Conservation (phyloP, 2,113 vertebrate genomes). For the sheep (Ovis aries) region DNA sequence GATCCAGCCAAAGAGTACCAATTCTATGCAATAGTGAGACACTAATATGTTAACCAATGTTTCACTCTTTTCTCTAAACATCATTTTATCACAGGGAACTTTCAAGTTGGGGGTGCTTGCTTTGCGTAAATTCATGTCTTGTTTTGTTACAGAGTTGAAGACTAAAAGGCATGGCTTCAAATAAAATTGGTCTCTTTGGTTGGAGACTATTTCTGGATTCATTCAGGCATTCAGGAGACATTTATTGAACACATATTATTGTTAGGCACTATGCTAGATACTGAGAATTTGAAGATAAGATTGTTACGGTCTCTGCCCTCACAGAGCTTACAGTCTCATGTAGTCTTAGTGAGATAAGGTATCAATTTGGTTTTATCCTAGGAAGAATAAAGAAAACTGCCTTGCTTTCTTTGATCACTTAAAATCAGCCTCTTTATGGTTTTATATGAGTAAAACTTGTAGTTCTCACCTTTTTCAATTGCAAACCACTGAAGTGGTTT, state of each 20-base stretch:
- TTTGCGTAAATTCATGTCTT: constrained; percentile 34
- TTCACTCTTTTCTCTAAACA: constrained; percentile 39
- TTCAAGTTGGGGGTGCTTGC: constrained; percentile 28
- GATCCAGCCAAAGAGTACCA: constrained; percentile 59
- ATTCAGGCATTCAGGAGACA: constrained; percentile 10
- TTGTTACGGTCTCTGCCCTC: neutral
- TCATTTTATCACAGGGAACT: constrained; percentile 37
- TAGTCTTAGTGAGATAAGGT: constrained; percentile 19
- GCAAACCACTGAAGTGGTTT: constrained; percentile 48
- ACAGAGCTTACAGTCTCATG: constrained; percentile 11
- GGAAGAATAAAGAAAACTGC: constrained; percentile 42
- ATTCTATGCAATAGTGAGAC: constrained; percentile 50
- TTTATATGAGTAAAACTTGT: constrained; percentile 42
- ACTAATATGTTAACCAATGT: neutral
- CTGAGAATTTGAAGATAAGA: constrained; percentile 51
- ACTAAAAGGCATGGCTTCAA: constrained; percentile 33
- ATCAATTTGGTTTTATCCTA: constrained; percentile 12
- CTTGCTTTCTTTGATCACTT: constrained; percentile 40
- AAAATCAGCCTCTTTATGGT: constrained; percentile 14
- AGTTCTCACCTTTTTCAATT: constrained; percentile 34
- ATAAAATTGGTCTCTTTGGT: constrained; percentile 39
- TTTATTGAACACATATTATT: constrained; percentile 25
- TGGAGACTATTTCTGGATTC: constrained; percentile 40
- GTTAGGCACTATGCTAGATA: constrained; percentile 27
- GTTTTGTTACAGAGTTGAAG: constrained; percentile 43